A percentile compares a stretch with the other conserved stretches of the same genome.
These are phyloP conservation scores for Nettapus auritus DNA, from an alignment of 2,113 vertebrate genomes.

Conservation along the genomic window DNA sequence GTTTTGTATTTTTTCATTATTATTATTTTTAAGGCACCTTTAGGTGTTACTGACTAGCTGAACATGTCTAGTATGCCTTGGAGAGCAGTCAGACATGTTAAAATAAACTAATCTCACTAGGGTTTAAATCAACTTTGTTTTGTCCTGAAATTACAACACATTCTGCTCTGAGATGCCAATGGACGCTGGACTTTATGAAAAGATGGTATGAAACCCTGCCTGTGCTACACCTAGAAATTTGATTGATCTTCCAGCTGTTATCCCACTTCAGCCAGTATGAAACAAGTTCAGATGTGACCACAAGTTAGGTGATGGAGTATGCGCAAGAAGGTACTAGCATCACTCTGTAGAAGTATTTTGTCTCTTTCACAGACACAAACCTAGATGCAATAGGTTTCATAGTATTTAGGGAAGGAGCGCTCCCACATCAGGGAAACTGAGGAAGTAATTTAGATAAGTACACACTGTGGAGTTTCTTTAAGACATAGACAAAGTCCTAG, in stretches of 20 bases:
- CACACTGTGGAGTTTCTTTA: neutral
- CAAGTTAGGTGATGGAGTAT: neutral
- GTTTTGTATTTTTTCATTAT: neutral
- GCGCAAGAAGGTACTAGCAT: neutral
- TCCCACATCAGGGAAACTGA: rapidly evolving
- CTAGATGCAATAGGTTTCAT: neutral
- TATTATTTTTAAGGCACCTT: neutral
- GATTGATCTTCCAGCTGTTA: neutral
- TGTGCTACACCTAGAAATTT: neutral
- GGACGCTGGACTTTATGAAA: neutral
- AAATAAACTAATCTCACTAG: neutral
- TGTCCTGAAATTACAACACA: neutral
- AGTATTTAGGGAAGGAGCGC: neutral
- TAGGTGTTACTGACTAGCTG: neutral
- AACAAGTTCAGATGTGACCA: neutral
- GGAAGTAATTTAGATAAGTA: neutral
- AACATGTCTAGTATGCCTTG: neutral
- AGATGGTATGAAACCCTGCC: neutral
- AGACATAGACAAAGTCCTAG: neutral
- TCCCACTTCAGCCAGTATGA: neutral
- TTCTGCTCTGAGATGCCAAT: neutral
- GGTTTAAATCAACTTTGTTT: neutral
- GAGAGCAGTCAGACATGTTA: neutral
- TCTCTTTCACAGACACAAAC: neutral
- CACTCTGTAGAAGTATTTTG: neutral